Conservation (phyloP, 2,888 invertebrate species). For the Eristalinus sepulchralis region DNA sequence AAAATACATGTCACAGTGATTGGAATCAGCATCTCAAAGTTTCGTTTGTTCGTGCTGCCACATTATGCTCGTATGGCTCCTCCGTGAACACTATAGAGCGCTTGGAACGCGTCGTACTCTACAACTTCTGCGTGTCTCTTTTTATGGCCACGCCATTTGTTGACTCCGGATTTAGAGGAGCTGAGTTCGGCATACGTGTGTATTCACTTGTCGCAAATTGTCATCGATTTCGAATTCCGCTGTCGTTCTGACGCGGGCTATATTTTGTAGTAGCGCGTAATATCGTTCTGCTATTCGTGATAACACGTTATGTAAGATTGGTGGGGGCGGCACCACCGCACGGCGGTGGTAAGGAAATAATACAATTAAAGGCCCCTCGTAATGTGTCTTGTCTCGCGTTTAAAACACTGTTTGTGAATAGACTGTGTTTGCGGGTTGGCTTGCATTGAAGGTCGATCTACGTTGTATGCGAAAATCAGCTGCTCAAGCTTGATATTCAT, state of each 20-base stretch:
- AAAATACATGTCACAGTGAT: conserved; percentile 41
- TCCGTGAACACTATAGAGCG: neutral
- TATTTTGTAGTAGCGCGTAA: neutral
- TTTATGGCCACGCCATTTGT: conserved; percentile 14
- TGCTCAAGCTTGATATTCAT: neutral
- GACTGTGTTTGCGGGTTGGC: neutral
- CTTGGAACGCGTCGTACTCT: neutral
- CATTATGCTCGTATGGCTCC: neutral
- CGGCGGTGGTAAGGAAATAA: conserved; percentile 9
- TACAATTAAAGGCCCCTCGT: conserved; percentile 14
- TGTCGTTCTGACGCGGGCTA: conserved; percentile 21
- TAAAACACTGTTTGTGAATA: neutral
- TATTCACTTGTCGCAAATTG: conserved; percentile 30
- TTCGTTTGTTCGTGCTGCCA: neutral
- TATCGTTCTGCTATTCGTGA: neutral
- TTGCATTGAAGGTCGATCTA: conserved; percentile 39
- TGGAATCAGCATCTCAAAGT: conserved; percentile 44
- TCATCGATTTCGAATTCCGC: conserved; percentile 44
- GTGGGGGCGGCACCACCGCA: neutral
- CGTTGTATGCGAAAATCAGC: conserved; percentile 45
- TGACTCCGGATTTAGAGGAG: neutral
- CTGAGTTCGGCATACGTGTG: neutral
- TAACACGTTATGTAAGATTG: conserved; percentile 23
- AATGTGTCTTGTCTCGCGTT: neutral
- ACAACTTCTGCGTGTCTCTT: conserved; percentile 9